Evolutionary conservation across 2,888 invertebrate species (phyloP).

Genomic region (Agonum fuliginosum): DNA sequence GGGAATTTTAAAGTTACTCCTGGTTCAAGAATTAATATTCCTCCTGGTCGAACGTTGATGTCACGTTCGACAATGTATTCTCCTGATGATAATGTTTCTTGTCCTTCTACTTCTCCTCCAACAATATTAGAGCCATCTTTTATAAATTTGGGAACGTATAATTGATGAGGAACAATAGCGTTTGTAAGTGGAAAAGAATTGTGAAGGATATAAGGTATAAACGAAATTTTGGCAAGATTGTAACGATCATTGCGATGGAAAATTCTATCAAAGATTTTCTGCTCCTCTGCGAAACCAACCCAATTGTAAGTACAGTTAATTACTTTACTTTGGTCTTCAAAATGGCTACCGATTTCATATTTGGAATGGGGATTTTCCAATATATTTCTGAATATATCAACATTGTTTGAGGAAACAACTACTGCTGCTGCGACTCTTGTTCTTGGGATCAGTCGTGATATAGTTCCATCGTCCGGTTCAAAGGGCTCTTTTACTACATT

Average conservation of each 20-base stretch:
- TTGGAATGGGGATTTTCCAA: slow-evolving; percentile 92
- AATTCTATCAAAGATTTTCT: slow-evolving; percentile 83
- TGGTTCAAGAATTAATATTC: slow-evolving; percentile 89
- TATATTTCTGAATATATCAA: slow-evolving; percentile 91
- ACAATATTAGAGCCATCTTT: slow-evolving; percentile 80
- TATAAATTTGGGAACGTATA: slow-evolving; percentile 87
- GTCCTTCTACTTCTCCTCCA: slow-evolving; percentile 95
- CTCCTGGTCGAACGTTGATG: slow-evolving; percentile 95
- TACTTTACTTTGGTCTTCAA: slow-evolving; percentile 93
- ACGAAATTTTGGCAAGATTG: slow-evolving; percentile 93
- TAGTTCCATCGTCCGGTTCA: slow-evolving; percentile 79
- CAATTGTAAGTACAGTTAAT: slow-evolving; percentile 97
- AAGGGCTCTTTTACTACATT: slow-evolving; percentile 93
- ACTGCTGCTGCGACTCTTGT: slow-evolving; percentile 95
- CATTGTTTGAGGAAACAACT: slow-evolving; percentile 93
- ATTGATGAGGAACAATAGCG: slow-evolving; percentile 84
- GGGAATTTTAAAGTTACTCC: slow-evolving; percentile 94
- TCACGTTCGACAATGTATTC: slow-evolving; percentile 95
- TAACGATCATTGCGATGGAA: slow-evolving; percentile 94
- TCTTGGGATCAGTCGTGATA: slow-evolving; percentile 86
- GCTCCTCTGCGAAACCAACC: slow-evolving; percentile 87
- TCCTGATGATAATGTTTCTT: slow-evolving; percentile 86
- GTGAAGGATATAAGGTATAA: slow-evolving; percentile 92
- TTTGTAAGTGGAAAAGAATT: slow-evolving; percentile 92
- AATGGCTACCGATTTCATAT: slow-evolving; percentile 96